Base-by-base conservation (phyloP, 2,888 invertebrate species). In the Parapristionchus giblindavisi region DNA sequence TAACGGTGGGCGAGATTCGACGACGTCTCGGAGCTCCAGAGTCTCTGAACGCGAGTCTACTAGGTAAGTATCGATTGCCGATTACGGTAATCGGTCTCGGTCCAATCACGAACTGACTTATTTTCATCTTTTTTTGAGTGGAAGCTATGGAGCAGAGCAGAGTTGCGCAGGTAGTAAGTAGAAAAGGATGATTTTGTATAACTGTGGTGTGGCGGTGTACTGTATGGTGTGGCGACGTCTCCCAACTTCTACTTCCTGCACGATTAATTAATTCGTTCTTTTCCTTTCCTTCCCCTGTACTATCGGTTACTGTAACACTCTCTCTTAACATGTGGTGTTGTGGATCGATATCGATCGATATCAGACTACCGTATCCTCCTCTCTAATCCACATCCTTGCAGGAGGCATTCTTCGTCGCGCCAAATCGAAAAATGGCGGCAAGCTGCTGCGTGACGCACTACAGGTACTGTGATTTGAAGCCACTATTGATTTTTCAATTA, bases 361-460 rank as follows among this genome's bases (percentile, higher is more conserved):
- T n/a, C n/a, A n/a, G n/a, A 24, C 11, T 58, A 17, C 27, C 58
- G n/a, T 58, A 24, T 27, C 27, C 24, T 58, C 58, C 27, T 11
- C 24, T 24, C 17, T 11, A 21, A 21, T 58, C 11, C 24, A 21
- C 58, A 11, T 58, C 63, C 11, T 58, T 72, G 6, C 72, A 72
- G 72, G 98, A 58, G 98, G 98, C 76, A 97, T 98, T 36, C 91
- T 98, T 71, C 92, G 98, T 89, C 95, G 96, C 89, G 98, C 98
- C 77, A 98, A 98, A 90, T 97, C 97, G 89, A 98, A 98, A 92
- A 98, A 98, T 90, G 98, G 98, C 52, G 98, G 98, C 2, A 91
- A 97, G 79, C 92, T 96, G 80, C 91, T 98, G 76, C 91, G 98
- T 86, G 97, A 98, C 89, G 97, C 96, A 89, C 56, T 72, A n/a